Percentiles rank a stretch among this genome's conserved stretches.
phyloP scores from a whole-genome alignment of 2,888 invertebrate genomes.

The Antitype chi region DNA sequence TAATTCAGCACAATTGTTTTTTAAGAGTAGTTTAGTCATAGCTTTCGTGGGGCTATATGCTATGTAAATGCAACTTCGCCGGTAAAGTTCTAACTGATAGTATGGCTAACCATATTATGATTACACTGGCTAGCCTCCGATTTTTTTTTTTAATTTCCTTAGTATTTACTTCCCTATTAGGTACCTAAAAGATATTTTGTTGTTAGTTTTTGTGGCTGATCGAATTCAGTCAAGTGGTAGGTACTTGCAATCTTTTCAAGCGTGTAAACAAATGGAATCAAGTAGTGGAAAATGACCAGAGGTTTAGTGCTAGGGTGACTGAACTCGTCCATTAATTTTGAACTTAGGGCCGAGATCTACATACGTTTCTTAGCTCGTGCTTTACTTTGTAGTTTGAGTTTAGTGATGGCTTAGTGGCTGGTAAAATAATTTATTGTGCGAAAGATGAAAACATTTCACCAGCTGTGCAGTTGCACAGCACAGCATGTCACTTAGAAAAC shows the following conservation, averaged over 20 bases:
- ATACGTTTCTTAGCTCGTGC: neutral
- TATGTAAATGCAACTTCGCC: too few species aligned
- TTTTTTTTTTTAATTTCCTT: neutral
- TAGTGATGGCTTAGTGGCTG: too few species aligned
- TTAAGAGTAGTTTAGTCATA: too few species aligned
- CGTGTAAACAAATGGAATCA: slow-evolving; percentile 6
- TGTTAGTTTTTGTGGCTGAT: slow-evolving; percentile 6
- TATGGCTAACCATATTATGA: neutral
- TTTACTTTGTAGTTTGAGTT: neutral
- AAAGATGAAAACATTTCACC: too few species aligned
- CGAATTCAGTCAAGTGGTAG: slow-evolving; percentile 25
- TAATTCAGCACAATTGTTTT: too few species aligned
- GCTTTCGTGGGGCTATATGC: too few species aligned
- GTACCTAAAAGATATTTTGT: neutral
- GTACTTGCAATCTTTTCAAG: slow-evolving; percentile 11
- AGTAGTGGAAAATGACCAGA: neutral
- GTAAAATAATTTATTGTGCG: too few species aligned
- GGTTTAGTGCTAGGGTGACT: neutral
- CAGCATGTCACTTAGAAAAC: neutral
- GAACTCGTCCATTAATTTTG: slow-evolving; percentile 1
- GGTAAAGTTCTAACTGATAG: too few species aligned
- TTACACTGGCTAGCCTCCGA: too few species aligned
- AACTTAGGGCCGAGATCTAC: neutral
- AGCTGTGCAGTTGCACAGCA: neutral
- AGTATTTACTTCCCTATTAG: neutral